A percentile compares a stretch with the other conserved stretches of the same genome.
These are phyloP conservation scores for Lophotis ruficrista DNA, from an alignment of 2,113 vertebrate genomes.

Conservation along the genomic window DNA sequence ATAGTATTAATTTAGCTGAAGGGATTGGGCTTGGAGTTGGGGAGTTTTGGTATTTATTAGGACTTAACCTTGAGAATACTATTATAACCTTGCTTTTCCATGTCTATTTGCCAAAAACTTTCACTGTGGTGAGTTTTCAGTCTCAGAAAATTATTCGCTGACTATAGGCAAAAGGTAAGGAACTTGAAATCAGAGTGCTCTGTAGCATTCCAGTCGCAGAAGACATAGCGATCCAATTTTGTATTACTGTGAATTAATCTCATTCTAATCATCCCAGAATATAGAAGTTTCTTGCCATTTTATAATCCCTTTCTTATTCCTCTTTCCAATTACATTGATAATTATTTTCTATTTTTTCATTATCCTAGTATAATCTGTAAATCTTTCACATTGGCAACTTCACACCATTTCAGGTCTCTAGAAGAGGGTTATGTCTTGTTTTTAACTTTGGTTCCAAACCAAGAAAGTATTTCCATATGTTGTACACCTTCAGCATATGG, in stretches of 20 bases:
- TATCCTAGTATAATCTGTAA: background rate
- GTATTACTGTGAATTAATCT: background rate
- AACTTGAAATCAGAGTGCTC: background rate
- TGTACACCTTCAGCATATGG: constrained; percentile 10
- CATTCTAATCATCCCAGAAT: background rate
- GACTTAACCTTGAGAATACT: background rate
- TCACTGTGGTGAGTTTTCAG: background rate
- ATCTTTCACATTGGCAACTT: background rate
- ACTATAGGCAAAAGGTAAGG: background rate
- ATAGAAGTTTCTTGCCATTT: background rate
- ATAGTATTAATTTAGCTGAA: background rate
- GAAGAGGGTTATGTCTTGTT: background rate
- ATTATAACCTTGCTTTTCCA: background rate
- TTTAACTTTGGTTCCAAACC: background rate
- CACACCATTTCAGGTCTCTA: background rate
- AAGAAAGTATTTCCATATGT: background rate
- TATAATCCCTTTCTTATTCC: background rate
- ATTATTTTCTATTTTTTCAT: background rate
- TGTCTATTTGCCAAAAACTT: background rate
- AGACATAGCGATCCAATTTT: background rate
- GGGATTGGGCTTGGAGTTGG: background rate
- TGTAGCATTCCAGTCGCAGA: background rate
- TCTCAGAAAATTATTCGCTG: background rate
- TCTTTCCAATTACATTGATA: background rate
- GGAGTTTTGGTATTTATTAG: background rate